phyloP scores from a whole-genome alignment of 92 coral and sea anemone species.

The Blastomussa wellsi region DNA sequence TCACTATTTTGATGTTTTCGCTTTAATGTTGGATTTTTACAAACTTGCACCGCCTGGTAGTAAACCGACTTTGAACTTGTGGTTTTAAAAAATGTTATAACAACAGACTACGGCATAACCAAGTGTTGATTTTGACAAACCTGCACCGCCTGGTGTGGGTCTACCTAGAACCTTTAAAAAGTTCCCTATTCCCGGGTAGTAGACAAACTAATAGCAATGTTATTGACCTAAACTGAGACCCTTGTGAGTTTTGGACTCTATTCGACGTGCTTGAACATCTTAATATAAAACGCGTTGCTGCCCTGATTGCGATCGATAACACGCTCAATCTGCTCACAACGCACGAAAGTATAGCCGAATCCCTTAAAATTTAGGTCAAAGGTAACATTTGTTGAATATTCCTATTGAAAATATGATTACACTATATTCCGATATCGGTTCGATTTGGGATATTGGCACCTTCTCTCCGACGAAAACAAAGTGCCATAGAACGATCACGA shows the following conservation, averaged over 20 bases:
- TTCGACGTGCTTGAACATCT: not conserved
- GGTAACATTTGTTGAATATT: conserved; percentile 41
- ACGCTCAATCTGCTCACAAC: not conserved
- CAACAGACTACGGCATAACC: not conserved
- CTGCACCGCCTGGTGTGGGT: not conserved
- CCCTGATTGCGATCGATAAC: conserved; percentile 10
- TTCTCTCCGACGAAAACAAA: conserved; percentile 34
- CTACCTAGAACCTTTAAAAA: not conserved
- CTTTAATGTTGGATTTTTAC: not conserved
- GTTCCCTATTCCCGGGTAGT: not conserved
- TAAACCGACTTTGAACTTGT: not conserved
- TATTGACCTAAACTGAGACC: not conserved
- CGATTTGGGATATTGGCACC: conserved; percentile 39
- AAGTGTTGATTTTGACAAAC: not conserved
- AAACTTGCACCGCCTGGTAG: not conserved
- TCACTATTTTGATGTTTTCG: not conserved
- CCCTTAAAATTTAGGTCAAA: conserved; percentile 14
- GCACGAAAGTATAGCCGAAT: not conserved
- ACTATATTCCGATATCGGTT: conserved; percentile 22
- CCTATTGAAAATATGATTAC: conserved; percentile 20
- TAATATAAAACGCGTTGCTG: not conserved
- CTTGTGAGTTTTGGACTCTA: conserved; percentile 2
- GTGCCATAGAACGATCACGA: conserved; percentile 20
- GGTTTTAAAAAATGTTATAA: not conserved
- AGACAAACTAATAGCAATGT: not conserved